phyloP scores from a whole-genome alignment of 2,797 vertebrate genomes.

The Macrochelys suwanniensis region DNA sequence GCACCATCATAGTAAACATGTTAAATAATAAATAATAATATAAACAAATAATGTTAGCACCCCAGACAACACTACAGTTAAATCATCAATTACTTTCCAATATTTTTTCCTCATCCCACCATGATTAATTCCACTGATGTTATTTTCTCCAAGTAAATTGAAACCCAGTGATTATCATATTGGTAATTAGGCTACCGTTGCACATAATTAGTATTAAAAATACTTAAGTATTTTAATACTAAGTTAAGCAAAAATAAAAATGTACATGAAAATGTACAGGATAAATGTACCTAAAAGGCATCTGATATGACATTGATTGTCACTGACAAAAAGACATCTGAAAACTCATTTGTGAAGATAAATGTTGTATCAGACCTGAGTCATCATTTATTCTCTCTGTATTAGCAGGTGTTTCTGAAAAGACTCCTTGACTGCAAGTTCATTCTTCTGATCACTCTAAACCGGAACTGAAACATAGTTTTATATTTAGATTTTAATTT shows the following conservation, averaged over 20 bases:
- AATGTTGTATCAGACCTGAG: slow-evolving; percentile 22
- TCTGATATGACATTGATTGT: slow-evolving; percentile 64
- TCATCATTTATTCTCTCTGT: slow-evolving; percentile 44
- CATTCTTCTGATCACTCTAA: slow-evolving; percentile 46
- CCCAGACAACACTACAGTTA: slow-evolving; percentile 40
- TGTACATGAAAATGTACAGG: background rate
- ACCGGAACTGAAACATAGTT: slow-evolving; percentile 40
- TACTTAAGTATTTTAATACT: background rate
- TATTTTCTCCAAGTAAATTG: slow-evolving; percentile 73
- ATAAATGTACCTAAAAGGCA: slow-evolving; percentile 51
- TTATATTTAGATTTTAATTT: slow-evolving; percentile 76
- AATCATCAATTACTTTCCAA: slow-evolving; percentile 70
- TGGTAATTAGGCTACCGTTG: background rate
- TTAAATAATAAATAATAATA: slow-evolving; percentile 72
- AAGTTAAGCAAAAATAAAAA: slow-evolving; percentile 41
- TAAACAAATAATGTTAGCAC: slow-evolving; percentile 72
- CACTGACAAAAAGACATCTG: slow-evolving; percentile 34
- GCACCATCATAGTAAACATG: slow-evolving; percentile 62
- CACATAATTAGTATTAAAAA: slow-evolving; percentile 1
- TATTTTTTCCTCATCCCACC: slow-evolving; percentile 20
- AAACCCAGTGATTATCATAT: slow-evolving; percentile 65
- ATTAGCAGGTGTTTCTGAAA: slow-evolving; percentile 51
- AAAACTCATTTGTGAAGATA: slow-evolving; percentile 50
- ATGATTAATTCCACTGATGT: slow-evolving; percentile 13
- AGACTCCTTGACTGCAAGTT: slow-evolving; percentile 21